phyloP scores from a whole-genome alignment of 2,797 vertebrate genomes.

The Danio jaintianensis region DNA sequence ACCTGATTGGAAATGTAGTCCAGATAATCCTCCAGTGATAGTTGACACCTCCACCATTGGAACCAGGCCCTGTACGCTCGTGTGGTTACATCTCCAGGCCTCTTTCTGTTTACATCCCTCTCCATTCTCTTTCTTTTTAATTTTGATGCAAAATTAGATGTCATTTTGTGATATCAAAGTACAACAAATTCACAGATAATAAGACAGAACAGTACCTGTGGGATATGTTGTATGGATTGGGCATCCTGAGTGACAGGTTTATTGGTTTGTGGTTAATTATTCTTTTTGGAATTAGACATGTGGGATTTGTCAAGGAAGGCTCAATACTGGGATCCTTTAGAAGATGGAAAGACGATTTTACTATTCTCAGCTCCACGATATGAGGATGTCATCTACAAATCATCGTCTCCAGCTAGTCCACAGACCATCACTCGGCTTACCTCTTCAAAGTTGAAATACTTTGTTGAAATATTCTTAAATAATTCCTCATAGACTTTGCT shows the following conservation, averaged over 20 bases:
- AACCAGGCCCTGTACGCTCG: slow-evolving; percentile 52
- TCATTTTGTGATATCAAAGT: neutral
- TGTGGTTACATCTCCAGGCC: slow-evolving; percentile 35
- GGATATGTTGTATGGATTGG: slow-evolving; percentile 17
- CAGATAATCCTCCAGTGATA: slow-evolving; percentile 72
- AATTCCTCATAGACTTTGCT: slow-evolving; percentile 74
- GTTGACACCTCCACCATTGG: slow-evolving; percentile 64
- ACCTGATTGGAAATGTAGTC: slow-evolving; percentile 69
- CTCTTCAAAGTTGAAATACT: slow-evolving; percentile 72
- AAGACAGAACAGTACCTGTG: slow-evolving; percentile 45
- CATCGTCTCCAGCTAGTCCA: neutral
- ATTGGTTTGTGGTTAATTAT: slow-evolving; percentile 60
- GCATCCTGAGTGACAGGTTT: slow-evolving; percentile 68
- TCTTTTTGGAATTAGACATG: slow-evolving; percentile 48
- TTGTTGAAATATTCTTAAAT: slow-evolving; percentile 64
- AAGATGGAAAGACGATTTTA: neutral
- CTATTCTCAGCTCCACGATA: neutral
- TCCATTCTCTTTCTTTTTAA: slow-evolving; percentile 49
- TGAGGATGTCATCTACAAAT: neutral
- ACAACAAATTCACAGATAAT: neutral
- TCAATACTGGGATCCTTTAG: slow-evolving; percentile 62
- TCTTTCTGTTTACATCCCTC: slow-evolving; percentile 34
- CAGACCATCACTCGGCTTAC: slow-evolving; percentile 47
- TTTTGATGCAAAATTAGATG: neutral
- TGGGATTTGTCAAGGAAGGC: slow-evolving; percentile 46